Evolutionary conservation across 2,888 invertebrate species (phyloP).

Genomic region (Orgyia antiqua): DNA sequence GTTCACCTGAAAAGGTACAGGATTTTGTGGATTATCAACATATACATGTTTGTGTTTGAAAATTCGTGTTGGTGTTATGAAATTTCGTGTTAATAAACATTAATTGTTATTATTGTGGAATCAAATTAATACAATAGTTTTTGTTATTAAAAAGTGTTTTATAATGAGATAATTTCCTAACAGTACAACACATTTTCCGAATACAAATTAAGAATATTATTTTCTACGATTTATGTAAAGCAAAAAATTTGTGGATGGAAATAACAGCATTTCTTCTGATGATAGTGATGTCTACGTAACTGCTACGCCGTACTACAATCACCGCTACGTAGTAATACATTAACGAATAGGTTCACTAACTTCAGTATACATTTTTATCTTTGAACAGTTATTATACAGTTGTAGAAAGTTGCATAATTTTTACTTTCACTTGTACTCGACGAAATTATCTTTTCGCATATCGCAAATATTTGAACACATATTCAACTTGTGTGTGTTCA

Average conservation of each 20-base stretch:
- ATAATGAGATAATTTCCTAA: too few species aligned
- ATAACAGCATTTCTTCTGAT: too few species aligned
- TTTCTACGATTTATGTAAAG: background rate
- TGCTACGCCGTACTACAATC: constrained; percentile 17
- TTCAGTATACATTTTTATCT: constrained; percentile 23
- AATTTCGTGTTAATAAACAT: too few species aligned
- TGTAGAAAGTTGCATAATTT: constrained; percentile 75
- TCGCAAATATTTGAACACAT: constrained; percentile 55
- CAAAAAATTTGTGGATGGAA: too few species aligned
- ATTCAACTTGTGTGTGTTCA: constrained; percentile 54
- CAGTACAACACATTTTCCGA: constrained; percentile 11
- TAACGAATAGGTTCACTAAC: constrained; percentile 1
- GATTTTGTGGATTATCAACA: constrained; percentile 34
- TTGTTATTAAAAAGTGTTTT: too few species aligned
- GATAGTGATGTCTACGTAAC: constrained; percentile 3
- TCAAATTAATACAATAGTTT: too few species aligned
- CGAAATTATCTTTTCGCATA: constrained; percentile 55
- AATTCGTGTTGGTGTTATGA: constrained; percentile 16
- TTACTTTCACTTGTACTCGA: constrained; percentile 61
- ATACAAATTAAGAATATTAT: constrained; percentile 1
- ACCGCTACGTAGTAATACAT: constrained; percentile 18
- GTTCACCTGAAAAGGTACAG: constrained; percentile 64
- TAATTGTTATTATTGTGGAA: too few species aligned
- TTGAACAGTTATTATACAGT: constrained; percentile 29
- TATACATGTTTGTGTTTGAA: background rate